Percentiles rank a stretch among this genome's conserved stretches.
phyloP scores from a whole-genome alignment of 2,797 vertebrate species.

The Amazonetta brasiliensis region DNA sequence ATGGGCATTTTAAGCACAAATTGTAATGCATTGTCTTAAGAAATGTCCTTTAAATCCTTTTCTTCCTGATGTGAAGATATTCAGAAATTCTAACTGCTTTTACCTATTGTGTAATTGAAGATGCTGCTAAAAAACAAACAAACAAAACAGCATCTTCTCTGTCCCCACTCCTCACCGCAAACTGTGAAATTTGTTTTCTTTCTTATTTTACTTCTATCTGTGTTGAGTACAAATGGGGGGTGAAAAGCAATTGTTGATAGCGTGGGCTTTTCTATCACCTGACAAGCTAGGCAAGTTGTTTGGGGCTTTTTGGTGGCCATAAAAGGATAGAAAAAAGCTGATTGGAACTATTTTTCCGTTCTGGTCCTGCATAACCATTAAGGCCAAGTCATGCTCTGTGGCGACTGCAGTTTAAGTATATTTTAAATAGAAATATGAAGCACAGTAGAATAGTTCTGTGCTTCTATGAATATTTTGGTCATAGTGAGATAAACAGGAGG shows the following conservation, averaged over 20 bases:
- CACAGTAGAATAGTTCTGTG: neutral
- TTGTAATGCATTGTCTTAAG: neutral
- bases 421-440: neutral
- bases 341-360: neutral
- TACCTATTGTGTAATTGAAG: neutral
- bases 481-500: neutral
- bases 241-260: neutral
- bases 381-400: neutral
- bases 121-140: neutral
- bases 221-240: neutral
- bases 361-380: neutral
- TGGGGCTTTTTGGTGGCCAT: neutral
- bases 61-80: neutral
- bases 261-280: neutral
- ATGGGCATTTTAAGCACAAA: neutral
- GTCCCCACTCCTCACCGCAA: neutral
- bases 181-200: neutral
- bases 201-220: neutral
- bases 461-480: neutral
- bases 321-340: neutral
- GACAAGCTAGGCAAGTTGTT: neutral
- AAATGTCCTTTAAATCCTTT: neutral
- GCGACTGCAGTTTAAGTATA: neutral
- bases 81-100: neutral
- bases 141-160: neutral